Percentiles rank a stretch among this genome's conserved stretches.
Conservation (phyloP, 2,797 vertebrate genomes). For the Sebastes melanostomus region DNA sequence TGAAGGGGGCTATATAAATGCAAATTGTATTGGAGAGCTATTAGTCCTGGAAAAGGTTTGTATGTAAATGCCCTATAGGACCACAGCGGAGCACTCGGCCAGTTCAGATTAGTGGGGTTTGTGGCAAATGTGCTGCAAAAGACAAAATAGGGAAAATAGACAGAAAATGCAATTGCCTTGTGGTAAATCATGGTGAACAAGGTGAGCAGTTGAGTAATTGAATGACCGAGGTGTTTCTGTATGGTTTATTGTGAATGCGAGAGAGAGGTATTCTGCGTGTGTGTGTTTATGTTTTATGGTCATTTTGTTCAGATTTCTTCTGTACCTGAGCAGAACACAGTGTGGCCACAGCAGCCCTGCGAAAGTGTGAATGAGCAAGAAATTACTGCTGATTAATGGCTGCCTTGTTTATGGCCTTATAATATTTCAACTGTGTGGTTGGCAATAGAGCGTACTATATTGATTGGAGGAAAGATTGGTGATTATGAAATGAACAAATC, state of each 20-base stretch:
- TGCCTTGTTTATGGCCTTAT: not conserved
- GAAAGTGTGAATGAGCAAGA: not conserved
- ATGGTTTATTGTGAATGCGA: constrained; percentile 69
- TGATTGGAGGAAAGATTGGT: not conserved
- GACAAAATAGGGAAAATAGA: constrained; percentile 69
- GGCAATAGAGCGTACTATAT: not conserved
- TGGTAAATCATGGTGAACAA: constrained; percentile 83
- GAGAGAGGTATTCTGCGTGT: constrained; percentile 38
- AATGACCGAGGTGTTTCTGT: constrained; percentile 72
- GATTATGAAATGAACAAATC: constrained; percentile 41
- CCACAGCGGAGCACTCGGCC: constrained; percentile 78
- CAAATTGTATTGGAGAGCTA: constrained; percentile 87
- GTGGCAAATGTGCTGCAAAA: constrained; percentile 77
- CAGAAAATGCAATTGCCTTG: constrained; percentile 68
- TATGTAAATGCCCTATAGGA: constrained; percentile 86
- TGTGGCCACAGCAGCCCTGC: not conserved
- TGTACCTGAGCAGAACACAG: not conserved
- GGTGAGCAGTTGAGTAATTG: constrained; percentile 81
- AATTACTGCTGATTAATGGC: not conserved
- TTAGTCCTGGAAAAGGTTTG: constrained; percentile 84
- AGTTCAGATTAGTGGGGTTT: constrained; percentile 79
- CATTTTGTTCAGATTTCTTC: constrained; percentile 18
- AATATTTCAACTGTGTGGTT: not conserved
- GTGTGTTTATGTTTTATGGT: constrained; percentile 38
- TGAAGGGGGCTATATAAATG: constrained; percentile 89